Base-by-base conservation (phyloP, 2,797 vertebrate genomes). In the Loris lydekkerianus region DNA sequence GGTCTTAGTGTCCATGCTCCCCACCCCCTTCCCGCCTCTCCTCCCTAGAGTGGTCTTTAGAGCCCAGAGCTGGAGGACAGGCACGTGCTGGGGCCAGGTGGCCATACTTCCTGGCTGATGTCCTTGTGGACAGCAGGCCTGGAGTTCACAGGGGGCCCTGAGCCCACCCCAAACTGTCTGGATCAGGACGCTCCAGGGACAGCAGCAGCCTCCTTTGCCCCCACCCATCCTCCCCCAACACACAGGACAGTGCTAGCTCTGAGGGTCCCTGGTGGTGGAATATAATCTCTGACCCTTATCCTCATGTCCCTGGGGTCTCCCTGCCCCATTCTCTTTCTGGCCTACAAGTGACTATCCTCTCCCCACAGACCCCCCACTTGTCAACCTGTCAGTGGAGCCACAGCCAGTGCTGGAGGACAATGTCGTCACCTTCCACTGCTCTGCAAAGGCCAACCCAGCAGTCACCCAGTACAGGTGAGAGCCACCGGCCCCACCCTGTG, bases 381-480 rank as follows among this genome's bases (percentile, higher is more conserved):
- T 99, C 97, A 99, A 99, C 98, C 98, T 99, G 89, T 99, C 99
- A 0, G 99, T 99, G 98, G 99, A 99, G 96, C 99, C 99, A 0
- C 99, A 99, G 98, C 99, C 99, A 0, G 99, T 99, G 89, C 98
- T 99, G 82, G 99, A 99, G 97, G 99, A 99, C 80, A 99, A 99
- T 95, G 98, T 99, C 0, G 99, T 99, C 97, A 99, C 99, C 82
- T 99, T 99, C 98, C 99, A 99, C 98, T 99, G 99, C 98, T 99
- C 99, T 0, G 99, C 99, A 90, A 99, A 99, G 98, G 99, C 99
- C 98, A 99, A 99, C 97, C 99, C 99, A 1, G 99, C 78, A 27
- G 78, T 81, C 78, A 81, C 78, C 78, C 78, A 99, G 96, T 99
- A 99, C 99, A 99, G 99, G 99, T 99, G 98, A 96, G 97, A 65